Conservation (phyloP, 1,140 invertebrate species). For the Trinorchestia longiramus region DNA sequence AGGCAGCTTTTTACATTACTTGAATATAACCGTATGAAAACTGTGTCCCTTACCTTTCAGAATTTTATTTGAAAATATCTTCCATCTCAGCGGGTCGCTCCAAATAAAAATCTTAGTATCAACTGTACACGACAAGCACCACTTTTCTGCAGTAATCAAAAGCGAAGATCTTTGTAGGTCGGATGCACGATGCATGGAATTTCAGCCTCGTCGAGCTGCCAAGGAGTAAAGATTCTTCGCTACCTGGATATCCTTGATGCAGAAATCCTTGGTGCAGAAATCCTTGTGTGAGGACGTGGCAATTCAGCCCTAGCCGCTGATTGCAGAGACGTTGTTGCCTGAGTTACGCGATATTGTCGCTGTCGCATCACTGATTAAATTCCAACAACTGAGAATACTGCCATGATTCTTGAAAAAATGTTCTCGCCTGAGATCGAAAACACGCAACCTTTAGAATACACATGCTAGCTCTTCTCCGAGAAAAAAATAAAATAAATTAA, state of each 20-base stretch:
- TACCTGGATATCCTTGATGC: background rate
- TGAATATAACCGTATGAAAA: background rate
- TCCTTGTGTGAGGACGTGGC: background rate
- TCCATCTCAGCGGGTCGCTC: background rate
- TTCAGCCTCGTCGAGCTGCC: background rate
- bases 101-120: background rate
- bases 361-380: background rate
- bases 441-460: background rate
- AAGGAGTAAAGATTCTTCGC: background rate
- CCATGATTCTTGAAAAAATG: background rate
- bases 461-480: background rate
- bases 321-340: background rate
- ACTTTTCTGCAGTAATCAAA: background rate
- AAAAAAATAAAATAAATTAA: background rate
- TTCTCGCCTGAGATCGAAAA: background rate
- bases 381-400: background rate
- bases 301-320: background rate
- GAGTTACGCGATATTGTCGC: constrained; percentile 6
- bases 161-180: background rate
- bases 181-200: background rate
- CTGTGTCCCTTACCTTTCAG: background rate
- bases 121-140: background rate
- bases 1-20: background rate
- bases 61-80: background rate
- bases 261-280: background rate